A percentile compares a stretch with the other conserved stretches of the same genome.
phyloP scores from a whole-genome alignment of 2,113 vertebrate genomes.

The Tachycineta bicolor region DNA sequence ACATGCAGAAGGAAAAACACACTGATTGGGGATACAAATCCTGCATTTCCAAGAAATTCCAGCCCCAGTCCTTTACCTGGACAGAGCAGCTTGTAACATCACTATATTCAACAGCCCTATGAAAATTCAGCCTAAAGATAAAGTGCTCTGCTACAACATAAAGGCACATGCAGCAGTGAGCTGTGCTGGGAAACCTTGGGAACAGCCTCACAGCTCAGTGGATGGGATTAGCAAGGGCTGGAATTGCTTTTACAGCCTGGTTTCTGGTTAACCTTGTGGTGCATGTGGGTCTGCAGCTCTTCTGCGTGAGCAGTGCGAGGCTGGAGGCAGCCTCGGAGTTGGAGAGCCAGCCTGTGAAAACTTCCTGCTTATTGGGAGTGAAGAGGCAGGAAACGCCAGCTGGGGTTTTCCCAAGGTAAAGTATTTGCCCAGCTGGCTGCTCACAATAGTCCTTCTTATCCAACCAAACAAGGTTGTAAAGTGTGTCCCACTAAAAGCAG shows the following conservation, averaged over 20 bases:
- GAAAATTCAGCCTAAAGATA: neutral
- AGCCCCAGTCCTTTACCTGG: neutral
- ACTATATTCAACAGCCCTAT: neutral
- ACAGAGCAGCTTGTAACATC: neutral
- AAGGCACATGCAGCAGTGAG: neutral
- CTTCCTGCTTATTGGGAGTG: neutral
- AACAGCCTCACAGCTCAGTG: neutral
- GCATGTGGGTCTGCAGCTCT: neutral
- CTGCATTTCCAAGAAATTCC: neutral
- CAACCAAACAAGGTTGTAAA: neutral
- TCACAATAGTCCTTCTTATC: neutral
- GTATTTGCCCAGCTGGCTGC: neutral
- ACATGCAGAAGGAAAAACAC: neutral
- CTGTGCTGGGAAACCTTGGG: neutral
- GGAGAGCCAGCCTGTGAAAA: neutral
- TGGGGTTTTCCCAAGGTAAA: neutral
- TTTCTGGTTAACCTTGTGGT: neutral
- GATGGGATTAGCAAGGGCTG: slow-evolving; percentile 24
- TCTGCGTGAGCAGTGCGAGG: neutral
- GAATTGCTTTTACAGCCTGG: slow-evolving; percentile 14
- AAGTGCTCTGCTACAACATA: neutral
- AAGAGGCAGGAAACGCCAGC: neutral
- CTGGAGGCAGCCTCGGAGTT: neutral
- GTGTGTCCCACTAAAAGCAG: neutral
- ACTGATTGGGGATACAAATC: neutral